Percentiles rank a stretch among this genome's conserved stretches.
These are phyloP conservation scores for Torymus auratus DNA, from an alignment of 2,888 invertebrate species.

Conservation along the genomic window DNA sequence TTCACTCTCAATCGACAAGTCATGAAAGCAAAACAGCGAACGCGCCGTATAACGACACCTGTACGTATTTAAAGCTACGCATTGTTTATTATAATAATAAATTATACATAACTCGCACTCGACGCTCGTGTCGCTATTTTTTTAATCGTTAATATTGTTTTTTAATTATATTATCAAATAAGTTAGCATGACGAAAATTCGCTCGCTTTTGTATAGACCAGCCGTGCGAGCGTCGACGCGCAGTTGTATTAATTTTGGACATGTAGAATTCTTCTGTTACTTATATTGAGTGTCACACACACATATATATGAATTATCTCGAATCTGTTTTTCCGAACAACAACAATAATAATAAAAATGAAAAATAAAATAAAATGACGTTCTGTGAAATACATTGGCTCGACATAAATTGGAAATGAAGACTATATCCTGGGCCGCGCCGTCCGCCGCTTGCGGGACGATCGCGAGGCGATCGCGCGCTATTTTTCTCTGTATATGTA, in stretches of 20 bases:
- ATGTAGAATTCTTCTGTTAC: constrained; percentile 75
- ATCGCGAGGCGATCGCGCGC: constrained; percentile 8
- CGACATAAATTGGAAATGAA: constrained; percentile 57
- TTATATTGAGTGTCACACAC: constrained; percentile 73
- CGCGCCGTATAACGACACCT: constrained; percentile 64
- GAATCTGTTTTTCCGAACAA: constrained; percentile 69
- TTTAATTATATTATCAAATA: constrained; percentile 17
- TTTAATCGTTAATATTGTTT: neutral
- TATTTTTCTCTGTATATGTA: neutral
- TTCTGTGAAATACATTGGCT: constrained; percentile 70
- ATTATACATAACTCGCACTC: constrained; percentile 40
- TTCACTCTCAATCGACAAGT: constrained; percentile 49
- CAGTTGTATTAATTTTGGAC: constrained; percentile 62
- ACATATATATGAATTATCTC: constrained; percentile 60
- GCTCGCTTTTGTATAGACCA: neutral
- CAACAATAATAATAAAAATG: too few relatives aligned
- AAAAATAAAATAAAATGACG: constrained; percentile 64
- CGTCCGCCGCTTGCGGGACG: constrained; percentile 68
- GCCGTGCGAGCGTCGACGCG: constrained; percentile 37
- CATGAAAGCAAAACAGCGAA: constrained; percentile 65
- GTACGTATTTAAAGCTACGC: constrained; percentile 74
- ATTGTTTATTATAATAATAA: constrained; percentile 64
- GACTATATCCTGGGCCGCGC: constrained; percentile 65
- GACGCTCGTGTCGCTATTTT: constrained; percentile 34
- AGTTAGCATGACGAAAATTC: neutral